phyloP scores from a whole-genome alignment of 2,888 invertebrate species.

The Ashinkailepas kermadecensis region DNA sequence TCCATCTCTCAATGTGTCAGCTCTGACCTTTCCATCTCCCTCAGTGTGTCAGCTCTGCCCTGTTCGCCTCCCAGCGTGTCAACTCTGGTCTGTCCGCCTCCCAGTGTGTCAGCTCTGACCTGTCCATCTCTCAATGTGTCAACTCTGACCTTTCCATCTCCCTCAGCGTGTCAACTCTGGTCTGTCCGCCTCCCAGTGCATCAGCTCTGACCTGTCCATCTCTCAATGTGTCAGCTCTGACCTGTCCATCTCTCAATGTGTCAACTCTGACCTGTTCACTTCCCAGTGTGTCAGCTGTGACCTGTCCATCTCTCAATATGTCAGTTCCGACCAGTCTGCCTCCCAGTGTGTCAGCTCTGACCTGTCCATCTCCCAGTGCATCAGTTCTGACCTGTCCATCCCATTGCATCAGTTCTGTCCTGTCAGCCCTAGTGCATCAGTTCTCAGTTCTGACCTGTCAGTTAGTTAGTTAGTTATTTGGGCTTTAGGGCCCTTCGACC shows the following conservation, averaged over 20 bases:
- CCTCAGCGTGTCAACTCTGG: no score
- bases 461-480: no score
- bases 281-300: neutral
- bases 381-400: neutral
- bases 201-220: neutral
- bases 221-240: neutral
- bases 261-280: neutral
- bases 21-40: no score
- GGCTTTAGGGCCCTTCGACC: no score
- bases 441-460: neutral
- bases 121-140: no score
- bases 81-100: no score
- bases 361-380: neutral
- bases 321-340: neutral
- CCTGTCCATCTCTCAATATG: neutral
- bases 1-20: no score
- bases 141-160: no score
- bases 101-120: no score
- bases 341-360: neutral
- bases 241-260: neutral
- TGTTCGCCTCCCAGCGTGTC: no score
- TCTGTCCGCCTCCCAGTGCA: no score
- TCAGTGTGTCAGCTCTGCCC: no score
- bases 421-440: neutral
- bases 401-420: neutral